Conservation (phyloP, 2,113 vertebrate species). For the Psettodes erumei region DNA sequence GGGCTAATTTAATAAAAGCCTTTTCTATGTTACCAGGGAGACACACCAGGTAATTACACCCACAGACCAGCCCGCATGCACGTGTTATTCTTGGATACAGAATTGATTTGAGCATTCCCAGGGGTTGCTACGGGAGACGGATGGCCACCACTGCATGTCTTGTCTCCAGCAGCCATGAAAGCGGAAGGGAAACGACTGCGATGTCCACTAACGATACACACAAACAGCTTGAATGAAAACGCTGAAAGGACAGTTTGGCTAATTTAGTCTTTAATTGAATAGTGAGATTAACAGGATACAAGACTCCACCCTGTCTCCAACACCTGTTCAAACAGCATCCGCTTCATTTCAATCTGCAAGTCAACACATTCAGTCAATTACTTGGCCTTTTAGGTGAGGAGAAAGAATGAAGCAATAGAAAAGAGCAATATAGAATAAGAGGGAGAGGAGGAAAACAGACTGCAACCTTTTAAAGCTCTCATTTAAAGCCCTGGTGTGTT, state of each 20-base stretch:
- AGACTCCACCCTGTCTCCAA: conserved; percentile 19
- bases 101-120: conserved; percentile 58
- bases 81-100: conserved; percentile 68
- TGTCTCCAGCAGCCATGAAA: conserved; percentile 40
- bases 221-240: conserved; percentile 2
- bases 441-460: conserved; percentile 14
- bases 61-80: conserved; percentile 40
- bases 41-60: conserved; percentile 75
- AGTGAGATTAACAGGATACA: conserved; percentile 30
- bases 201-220: conserved; percentile 5
- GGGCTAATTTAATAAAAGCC: conserved; percentile 79
- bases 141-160: conserved; percentile 47
- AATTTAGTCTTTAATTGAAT: conserved; percentile 51
- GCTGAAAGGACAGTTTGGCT: conserved; percentile 42
- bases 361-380: conserved; percentile 39
- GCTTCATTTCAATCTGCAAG: conserved; percentile 50
- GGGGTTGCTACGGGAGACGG: conserved; percentile 65
- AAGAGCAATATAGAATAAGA: conserved; percentile 30
- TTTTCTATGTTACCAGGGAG: conserved; percentile 70
- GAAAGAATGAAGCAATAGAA: conserved; percentile 33
- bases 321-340: conserved; percentile 56
- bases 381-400: conserved; percentile 50
- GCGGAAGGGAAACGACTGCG: conserved; percentile 37
- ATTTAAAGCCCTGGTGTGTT: conserved; percentile 77
- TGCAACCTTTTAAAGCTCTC: conserved; percentile 66